Evolutionary conservation across 2,888 invertebrate species (phyloP).

Genomic region (Drosophila rellima): DNA sequence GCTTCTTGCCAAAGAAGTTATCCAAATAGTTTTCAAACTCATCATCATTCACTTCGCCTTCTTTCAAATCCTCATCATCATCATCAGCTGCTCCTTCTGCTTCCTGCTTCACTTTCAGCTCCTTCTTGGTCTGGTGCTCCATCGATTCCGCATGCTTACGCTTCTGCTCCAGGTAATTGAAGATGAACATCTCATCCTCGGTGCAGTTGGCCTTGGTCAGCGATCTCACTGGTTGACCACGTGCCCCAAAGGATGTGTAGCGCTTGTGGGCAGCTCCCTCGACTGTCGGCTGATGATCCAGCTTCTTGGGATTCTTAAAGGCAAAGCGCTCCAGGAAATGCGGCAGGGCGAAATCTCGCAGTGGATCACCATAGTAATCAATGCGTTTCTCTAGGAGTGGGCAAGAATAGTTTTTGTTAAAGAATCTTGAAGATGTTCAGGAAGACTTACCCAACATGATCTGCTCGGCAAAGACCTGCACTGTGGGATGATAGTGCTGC

Average conservation of each 20-base stretch:
- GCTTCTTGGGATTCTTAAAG: conserved; percentile 95
- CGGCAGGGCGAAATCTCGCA: conserved; percentile 96
- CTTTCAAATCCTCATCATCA: conserved; percentile 87
- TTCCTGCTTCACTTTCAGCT: conserved; percentile 76
- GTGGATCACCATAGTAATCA: conserved; percentile 95
- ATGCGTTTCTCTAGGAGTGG: conserved; percentile 88
- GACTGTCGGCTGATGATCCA: conserved; percentile 85
- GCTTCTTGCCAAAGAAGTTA: conserved; percentile 85
- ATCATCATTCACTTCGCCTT: conserved; percentile 90
- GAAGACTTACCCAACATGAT: conserved; percentile 88
- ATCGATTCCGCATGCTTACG: conserved; percentile 82
- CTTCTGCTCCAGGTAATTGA: conserved; percentile 88
- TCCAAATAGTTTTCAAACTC: conserved; percentile 87
- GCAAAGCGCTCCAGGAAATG: conserved; percentile 98
- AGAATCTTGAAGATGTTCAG: no score
- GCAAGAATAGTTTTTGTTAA: no score
- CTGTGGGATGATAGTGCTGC: conserved; percentile 96
- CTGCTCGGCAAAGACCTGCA: conserved; percentile 93
- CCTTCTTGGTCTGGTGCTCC: conserved; percentile 50
- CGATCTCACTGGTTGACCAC: conserved; percentile 91
- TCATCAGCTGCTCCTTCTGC: conserved; percentile 86
- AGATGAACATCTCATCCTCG: conserved; percentile 91
- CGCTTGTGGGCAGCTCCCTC: conserved; percentile 86
- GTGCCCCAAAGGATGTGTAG: conserved; percentile 90
- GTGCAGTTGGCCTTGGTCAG: conserved; percentile 91